phyloP scores from a whole-genome alignment of 2,797 vertebrate genomes.

The Diglossa cyanea region DNA sequence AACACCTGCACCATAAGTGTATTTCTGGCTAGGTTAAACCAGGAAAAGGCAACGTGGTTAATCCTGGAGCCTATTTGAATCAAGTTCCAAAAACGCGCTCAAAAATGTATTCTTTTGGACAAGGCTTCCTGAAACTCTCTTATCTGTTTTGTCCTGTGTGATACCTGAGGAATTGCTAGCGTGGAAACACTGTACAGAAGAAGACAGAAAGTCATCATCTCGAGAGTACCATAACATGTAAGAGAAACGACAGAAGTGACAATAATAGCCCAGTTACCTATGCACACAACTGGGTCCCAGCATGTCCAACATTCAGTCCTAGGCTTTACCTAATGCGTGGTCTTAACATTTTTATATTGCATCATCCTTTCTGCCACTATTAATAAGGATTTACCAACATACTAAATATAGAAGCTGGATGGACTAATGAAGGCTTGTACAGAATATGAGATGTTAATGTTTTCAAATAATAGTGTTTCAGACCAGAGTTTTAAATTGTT shows the following conservation, averaged over 20 bases:
- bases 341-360: not conserved
- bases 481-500: not conserved
- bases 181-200: not conserved
- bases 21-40: not conserved
- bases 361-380: not conserved
- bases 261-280: not conserved
- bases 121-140: not conserved
- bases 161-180: not conserved
- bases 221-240: fast-evolving
- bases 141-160: not conserved
- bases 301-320: not conserved
- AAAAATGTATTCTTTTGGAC: not conserved
- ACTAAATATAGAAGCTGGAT: not conserved
- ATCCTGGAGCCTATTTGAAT: not conserved
- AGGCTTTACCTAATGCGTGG: not conserved
- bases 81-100: not conserved
- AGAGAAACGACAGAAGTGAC: not conserved
- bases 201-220: not conserved
- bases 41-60: not conserved
- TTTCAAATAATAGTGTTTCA: conserved; percentile 10
- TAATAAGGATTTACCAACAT: conserved; percentile 9
- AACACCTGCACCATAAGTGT: not conserved
- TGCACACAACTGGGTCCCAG: not conserved
- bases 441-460: not conserved
- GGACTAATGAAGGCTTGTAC: conserved; percentile 8